These are phyloP conservation scores for Anagyrus pseudococci DNA, from an alignment of 2,888 invertebrate species.

Conservation along the genomic window DNA sequence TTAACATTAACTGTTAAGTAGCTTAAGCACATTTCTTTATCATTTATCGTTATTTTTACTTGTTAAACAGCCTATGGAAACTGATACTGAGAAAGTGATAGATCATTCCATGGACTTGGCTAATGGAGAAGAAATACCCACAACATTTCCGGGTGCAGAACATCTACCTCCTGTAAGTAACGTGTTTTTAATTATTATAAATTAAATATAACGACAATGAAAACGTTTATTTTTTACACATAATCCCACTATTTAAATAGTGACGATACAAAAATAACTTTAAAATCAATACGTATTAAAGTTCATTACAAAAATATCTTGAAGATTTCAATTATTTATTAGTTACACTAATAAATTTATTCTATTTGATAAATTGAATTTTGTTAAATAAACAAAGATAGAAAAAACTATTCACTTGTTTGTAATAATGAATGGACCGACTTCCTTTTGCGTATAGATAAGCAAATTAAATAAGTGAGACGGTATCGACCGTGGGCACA, in stretches of 20 bases:
- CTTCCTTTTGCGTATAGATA: slow-evolving; percentile 27
- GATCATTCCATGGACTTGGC: slow-evolving; percentile 46
- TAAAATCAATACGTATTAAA: too few relatives aligned
- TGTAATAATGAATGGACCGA: slow-evolving; percentile 21
- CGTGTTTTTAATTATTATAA: not conserved
- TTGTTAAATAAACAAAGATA: too few relatives aligned
- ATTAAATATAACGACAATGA: not conserved
- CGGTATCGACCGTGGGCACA: slow-evolving; percentile 24
- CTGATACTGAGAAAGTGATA: slow-evolving; percentile 56
- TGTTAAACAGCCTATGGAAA: slow-evolving; percentile 64
- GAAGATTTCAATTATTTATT: too few relatives aligned
- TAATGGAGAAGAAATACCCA: slow-evolving; percentile 51
- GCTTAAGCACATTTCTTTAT: not conserved
- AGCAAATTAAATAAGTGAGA: slow-evolving; percentile 30
- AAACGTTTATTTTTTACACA: not conserved
- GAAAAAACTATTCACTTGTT: slow-evolving; percentile 12
- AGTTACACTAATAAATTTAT: too few relatives aligned
- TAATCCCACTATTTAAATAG: too few relatives aligned
- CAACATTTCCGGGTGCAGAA: slow-evolving; percentile 54
- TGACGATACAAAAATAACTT: too few relatives aligned
- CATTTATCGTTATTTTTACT: slow-evolving; percentile 9
- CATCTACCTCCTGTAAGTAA: slow-evolving; percentile 52
- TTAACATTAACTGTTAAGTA: not conserved
- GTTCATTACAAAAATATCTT: too few relatives aligned
- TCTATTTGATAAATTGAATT: too few relatives aligned